Conservation (phyloP, 2,797 vertebrate genomes). For the Leucoraja ocellata region DNA sequence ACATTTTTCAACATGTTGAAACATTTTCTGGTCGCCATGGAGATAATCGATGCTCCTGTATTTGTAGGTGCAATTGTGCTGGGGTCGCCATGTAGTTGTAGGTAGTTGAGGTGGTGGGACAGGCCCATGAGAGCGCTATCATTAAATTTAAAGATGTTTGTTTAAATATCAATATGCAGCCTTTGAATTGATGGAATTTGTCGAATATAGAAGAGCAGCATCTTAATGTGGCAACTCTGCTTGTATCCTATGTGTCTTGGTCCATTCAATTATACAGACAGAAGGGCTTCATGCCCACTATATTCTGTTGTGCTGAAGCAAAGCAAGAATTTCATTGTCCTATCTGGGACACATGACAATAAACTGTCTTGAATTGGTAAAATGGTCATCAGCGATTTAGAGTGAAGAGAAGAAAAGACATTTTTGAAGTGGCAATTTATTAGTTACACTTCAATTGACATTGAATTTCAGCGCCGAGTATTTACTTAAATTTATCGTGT, state of each 20-base stretch:
- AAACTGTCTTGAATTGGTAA: neutral
- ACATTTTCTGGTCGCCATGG: too few species aligned
- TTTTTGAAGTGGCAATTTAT: slow-evolving; percentile 27
- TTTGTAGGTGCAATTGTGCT: too few species aligned
- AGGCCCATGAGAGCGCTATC: neutral
- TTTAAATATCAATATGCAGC: neutral
- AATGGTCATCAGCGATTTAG: neutral
- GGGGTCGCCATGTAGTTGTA: too few species aligned
- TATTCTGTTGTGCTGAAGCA: too few species aligned
- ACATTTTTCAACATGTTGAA: too few species aligned
- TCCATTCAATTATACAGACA: neutral
- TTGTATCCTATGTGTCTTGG: neutral
- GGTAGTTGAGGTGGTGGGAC: too few species aligned
- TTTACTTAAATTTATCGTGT: neutral
- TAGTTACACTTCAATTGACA: neutral
- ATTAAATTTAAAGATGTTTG: neutral
- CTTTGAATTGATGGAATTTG: neutral
- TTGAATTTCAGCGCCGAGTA: neutral
- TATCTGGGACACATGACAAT: too few species aligned
- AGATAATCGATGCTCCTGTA: too few species aligned
- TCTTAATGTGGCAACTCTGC: neutral
- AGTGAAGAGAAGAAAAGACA: slow-evolving; percentile 8
- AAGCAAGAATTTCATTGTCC: too few species aligned
- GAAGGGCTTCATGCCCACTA: neutral
- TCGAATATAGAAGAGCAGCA: neutral